These are phyloP conservation scores for Peromyscus polionotus DNA, from an alignment of 2,113 vertebrate species.

Conservation along the genomic window DNA sequence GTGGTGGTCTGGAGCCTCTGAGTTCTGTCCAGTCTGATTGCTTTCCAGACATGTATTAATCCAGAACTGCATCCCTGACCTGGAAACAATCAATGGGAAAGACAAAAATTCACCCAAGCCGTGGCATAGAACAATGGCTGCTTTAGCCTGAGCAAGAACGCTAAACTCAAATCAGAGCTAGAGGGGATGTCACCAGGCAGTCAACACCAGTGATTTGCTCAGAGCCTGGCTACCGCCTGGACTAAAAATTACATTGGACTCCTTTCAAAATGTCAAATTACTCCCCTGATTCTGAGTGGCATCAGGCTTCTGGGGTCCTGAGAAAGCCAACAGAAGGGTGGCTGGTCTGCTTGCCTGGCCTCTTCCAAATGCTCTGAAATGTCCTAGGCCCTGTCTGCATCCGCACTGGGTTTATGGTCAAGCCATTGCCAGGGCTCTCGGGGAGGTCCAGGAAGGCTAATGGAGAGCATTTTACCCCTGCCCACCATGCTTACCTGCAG, in stretches of 20 bases:
- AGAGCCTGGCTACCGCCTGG: neutral
- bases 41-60: neutral
- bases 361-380: neutral
- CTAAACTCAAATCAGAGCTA: neutral
- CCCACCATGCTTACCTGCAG: neutral
- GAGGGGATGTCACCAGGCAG: neutral
- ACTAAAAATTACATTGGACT: neutral
- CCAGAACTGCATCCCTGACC: neutral
- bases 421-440: neutral
- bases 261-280: neutral
- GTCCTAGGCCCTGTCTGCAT: neutral
- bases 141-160: neutral
- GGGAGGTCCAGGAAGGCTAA: neutral
- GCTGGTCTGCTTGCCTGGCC: neutral
- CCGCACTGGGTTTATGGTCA: fast-evolving
- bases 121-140: neutral
- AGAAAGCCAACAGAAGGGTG: neutral
- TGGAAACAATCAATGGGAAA: neutral
- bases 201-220: neutral
- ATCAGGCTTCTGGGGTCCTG: neutral
- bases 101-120: neutral
- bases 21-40: neutral
- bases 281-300: neutral
- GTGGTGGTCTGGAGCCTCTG: neutral
- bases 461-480: neutral